Conservation (phyloP, 2,888 invertebrate species). For the Boloria selene region DNA sequence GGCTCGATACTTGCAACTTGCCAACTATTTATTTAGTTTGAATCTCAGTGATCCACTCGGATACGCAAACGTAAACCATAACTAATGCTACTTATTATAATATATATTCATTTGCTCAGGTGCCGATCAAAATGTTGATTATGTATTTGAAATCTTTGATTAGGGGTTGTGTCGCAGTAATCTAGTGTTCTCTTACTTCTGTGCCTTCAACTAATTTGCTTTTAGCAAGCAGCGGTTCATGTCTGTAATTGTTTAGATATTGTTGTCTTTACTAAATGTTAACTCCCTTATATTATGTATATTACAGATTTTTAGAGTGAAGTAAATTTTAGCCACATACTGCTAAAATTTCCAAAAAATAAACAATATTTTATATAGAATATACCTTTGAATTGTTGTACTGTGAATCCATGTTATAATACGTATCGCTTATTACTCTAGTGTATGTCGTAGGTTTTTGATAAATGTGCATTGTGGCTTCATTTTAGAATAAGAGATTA, state of each 20-base stretch:
- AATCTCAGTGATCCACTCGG: constrained; percentile 32
- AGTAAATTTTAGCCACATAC: constrained; percentile 34
- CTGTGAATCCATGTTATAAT: constrained; percentile 25
- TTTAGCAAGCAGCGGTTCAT: constrained; percentile 55
- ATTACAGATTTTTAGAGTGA: constrained; percentile 38
- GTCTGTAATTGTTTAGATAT: constrained; percentile 54
- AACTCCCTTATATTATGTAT: constrained; percentile 40
- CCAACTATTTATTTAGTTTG: constrained; percentile 26
- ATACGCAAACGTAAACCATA: constrained; percentile 1
- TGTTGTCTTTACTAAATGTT: constrained; percentile 49
- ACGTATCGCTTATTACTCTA: constrained; percentile 29
- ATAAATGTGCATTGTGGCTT: constrained; percentile 66
- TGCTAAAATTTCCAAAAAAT: constrained; percentile 31
- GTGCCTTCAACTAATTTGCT: constrained; percentile 73
- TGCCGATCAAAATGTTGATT: constrained; percentile 46
- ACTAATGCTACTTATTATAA: constrained; percentile 25
- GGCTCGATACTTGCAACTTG: constrained; percentile 31
- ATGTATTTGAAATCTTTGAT: constrained; percentile 48
- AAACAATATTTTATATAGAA: constrained; percentile 37
- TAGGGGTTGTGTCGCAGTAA: constrained; percentile 65
- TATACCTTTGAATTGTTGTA: constrained; percentile 34
- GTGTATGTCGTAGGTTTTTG: constrained; percentile 36
- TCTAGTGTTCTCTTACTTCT: constrained; percentile 58
- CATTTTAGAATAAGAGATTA: constrained; percentile 58
- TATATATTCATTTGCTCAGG: constrained; percentile 36